Evolutionary conservation across 1,140 invertebrate genomes (phyloP).

Genomic region (Wiebesia pumilae): DNA sequence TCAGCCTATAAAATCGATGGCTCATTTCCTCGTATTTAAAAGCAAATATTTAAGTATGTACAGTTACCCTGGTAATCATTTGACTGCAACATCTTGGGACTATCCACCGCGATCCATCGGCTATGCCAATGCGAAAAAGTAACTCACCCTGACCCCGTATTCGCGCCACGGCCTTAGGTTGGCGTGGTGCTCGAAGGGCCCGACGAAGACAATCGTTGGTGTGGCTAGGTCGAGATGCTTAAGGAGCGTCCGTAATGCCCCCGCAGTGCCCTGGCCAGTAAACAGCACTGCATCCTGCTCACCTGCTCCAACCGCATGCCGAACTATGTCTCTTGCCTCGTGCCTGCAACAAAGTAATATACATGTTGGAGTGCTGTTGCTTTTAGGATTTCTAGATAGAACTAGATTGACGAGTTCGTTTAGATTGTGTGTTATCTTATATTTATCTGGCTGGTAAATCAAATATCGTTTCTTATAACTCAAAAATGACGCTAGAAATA

Average conservation of each 20-base stretch:
- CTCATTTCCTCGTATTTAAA: not conserved
- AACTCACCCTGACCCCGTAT: conserved; percentile 82
- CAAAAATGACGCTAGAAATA: too few relatives aligned
- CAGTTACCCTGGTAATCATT: too few relatives aligned
- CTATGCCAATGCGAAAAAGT: not conserved
- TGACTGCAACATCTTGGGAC: too few relatives aligned
- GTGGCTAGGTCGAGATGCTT: conserved; percentile 77
- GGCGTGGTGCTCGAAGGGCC: conserved; percentile 89
- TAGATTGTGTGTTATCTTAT: not conserved
- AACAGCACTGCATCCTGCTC: conserved; percentile 90
- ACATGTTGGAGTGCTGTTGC: not conserved
- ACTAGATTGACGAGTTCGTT: not conserved
- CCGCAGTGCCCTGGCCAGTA: conserved; percentile 84
- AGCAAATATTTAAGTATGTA: too few relatives aligned
- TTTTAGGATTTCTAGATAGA: not conserved
- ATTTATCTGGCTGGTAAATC: too few relatives aligned
- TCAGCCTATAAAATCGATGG: not conserved
- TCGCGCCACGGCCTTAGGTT: conserved; percentile 91
- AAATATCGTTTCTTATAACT: too few relatives aligned
- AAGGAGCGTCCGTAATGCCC: conserved; percentile 82
- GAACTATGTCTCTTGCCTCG: conserved; percentile 88
- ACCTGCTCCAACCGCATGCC: conserved; percentile 86
- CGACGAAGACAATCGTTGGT: conserved; percentile 85
- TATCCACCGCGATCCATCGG: too few relatives aligned
- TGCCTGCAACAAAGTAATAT: conserved; percentile 76